phyloP scores from a whole-genome alignment of 2,113 vertebrate species.

The Syrmaticus mikado region DNA sequence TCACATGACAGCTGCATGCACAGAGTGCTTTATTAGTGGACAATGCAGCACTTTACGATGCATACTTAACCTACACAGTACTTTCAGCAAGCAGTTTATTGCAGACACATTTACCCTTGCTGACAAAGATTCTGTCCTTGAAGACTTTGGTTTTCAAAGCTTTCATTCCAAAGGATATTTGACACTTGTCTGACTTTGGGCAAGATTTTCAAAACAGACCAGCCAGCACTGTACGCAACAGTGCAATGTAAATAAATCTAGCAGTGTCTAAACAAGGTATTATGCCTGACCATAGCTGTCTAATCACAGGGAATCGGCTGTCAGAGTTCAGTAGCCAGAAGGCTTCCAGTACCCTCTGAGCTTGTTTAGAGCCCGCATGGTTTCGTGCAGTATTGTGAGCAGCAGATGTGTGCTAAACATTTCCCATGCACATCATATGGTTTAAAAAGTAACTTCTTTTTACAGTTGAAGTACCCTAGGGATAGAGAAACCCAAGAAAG shows the following conservation, averaged over 20 bases:
- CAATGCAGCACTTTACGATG: background rate
- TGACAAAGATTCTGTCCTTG: slow-evolving; percentile 3
- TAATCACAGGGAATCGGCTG: background rate
- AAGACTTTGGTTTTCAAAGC: background rate
- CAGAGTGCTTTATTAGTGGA: slow-evolving; percentile 48
- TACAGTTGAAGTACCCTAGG: background rate
- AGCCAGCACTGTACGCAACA: background rate
- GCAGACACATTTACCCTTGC: background rate
- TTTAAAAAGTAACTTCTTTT: background rate
- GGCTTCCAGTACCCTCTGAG: background rate
- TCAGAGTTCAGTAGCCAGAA: background rate
- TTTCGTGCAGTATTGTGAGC: background rate
- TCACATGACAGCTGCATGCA: slow-evolving; percentile 34
- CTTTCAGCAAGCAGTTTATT: background rate
- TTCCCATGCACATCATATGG: background rate
- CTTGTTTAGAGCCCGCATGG: background rate
- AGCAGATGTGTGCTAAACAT: background rate
- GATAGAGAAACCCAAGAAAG: background rate
- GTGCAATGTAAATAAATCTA: background rate
- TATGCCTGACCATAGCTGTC: background rate
- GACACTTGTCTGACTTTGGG: background rate
- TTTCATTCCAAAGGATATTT: slow-evolving; percentile 21
- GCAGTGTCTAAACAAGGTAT: background rate
- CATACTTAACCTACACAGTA: background rate
- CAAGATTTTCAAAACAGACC: background rate